Percentiles rank a stretch among this genome's conserved stretches.
Evolutionary conservation across 2,888 invertebrate genomes (phyloP).

Genomic region (Sympetrum striolatum): DNA sequence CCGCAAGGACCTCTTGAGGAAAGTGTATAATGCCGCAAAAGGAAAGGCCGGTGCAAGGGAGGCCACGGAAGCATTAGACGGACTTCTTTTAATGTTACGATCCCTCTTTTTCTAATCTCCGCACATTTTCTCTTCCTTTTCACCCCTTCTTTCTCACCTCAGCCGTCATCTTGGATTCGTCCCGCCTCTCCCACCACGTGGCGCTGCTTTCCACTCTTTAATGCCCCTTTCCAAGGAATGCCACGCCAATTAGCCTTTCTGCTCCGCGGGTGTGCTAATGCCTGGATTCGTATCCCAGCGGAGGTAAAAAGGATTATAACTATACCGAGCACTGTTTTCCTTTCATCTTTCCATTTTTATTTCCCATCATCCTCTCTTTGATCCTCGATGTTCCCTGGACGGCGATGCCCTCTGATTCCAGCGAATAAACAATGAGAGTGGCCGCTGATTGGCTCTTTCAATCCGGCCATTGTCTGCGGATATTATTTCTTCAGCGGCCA

Average conservation of each 20-base stretch:
- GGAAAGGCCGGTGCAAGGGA: not conserved
- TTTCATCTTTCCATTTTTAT: not conserved
- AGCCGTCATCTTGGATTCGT: conserved; percentile 16
- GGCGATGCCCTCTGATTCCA: not conserved
- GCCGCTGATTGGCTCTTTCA: not conserved
- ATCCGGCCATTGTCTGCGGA: not conserved
- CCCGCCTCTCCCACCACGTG: conserved; percentile 4
- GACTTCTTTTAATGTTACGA: conserved; percentile 50
- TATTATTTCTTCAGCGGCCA: not conserved
- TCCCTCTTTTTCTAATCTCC: not conserved
- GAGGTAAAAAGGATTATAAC: not conserved
- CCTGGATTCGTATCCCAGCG: not conserved
- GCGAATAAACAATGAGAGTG: not conserved
- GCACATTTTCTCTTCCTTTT: not conserved
- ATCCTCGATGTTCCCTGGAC: not conserved
- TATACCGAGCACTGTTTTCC: not conserved
- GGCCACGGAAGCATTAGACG: conserved; percentile 49
- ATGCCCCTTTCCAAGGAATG: not conserved
- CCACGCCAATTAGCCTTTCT: not conserved
- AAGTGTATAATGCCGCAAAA: not conserved
- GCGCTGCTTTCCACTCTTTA: not conserved
- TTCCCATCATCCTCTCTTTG: not conserved
- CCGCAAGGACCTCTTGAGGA: not conserved
- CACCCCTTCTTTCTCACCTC: not conserved
- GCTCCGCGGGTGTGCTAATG: not conserved